Base-by-base conservation (phyloP, 2,797 vertebrate genomes). In the Lateolabrax maculatus region DNA sequence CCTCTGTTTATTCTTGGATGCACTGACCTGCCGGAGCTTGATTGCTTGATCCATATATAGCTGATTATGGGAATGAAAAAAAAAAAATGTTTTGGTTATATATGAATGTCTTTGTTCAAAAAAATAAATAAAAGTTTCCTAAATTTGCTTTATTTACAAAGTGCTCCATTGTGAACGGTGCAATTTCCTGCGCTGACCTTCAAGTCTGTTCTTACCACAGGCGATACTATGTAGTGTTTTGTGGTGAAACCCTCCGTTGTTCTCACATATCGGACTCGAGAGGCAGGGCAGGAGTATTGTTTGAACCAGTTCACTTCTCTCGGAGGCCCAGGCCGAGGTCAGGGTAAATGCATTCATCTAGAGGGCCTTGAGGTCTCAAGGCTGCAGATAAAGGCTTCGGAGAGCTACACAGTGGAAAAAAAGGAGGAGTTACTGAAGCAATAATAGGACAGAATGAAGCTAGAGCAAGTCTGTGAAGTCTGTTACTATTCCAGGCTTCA, bases 291-390 rank as follows among this genome's bases (percentile, higher is more conserved):
- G 75, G 55, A 46, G 74, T 46, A 87, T 81, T 85, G 84, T 92
- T 87, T 87, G 84, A 88, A 84, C 34, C 70, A 25, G 87, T 80
- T 84, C 75, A 66, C 87, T 75, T 66, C 71, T 90, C 82, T 74
- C 76, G 10, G 77, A 90, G 84, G 84, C 82, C 83, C 66, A 49
- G 82, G 76, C 76, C 11, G 55, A 90, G 89, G 85, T 92, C 90
- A 88, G 88, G 84, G 83, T 88, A 77, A 92, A 90, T 73, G 73
- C 79, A 86, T 91, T 88, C 84, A 89, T 89, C 85, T 77, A 6
- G 44, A 82, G 72, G 53, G 80, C 85, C 85, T 82, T 86, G 80
- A 87, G 85, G 87, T 81, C 77, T 92, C 88, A 85, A 90, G 87
- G 89, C 75, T 87, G 57, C 79, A 91, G 86, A 91, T 92, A 84